Conservation (phyloP, 2,113 vertebrate species). For the Hylia prasina region DNA sequence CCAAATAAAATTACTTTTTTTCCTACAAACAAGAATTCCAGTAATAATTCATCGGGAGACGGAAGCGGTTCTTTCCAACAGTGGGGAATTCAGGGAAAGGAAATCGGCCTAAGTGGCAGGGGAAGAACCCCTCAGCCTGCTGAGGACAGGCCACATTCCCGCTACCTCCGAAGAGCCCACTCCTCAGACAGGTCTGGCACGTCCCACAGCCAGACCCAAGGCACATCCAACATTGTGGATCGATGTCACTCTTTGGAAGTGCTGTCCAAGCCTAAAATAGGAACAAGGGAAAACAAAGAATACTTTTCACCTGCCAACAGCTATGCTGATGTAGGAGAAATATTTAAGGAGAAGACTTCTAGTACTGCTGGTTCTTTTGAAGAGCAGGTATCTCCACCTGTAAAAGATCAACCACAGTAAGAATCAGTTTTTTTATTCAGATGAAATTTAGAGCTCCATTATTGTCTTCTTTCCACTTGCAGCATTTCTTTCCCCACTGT, state of each 20-base stretch:
- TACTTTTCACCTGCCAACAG: constrained; percentile 66
- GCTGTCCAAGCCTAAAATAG: constrained; percentile 69
- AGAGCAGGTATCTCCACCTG: constrained; percentile 75
- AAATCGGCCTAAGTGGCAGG: constrained; percentile 26
- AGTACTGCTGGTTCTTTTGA: constrained; percentile 58
- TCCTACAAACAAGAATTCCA: constrained; percentile 69
- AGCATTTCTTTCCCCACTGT: neutral
- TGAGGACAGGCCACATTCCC: constrained; percentile 81
- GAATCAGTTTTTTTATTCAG: constrained; percentile 20
- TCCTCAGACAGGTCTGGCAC: constrained; percentile 85
- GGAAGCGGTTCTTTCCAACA: constrained; percentile 66
- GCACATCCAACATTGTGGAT: constrained; percentile 54
- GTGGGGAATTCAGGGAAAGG: constrained; percentile 63
- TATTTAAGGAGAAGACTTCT: constrained; percentile 73
- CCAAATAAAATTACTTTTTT: constrained; percentile 87
- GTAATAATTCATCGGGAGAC: constrained; percentile 60
- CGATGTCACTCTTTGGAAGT: constrained; percentile 87
- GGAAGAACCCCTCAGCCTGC: constrained; percentile 58
- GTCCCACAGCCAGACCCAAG: constrained; percentile 52
- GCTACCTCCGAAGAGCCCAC: constrained; percentile 88
- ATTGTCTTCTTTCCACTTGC: neutral
- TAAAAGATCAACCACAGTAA: constrained; percentile 83
- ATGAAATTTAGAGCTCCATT: neutral
- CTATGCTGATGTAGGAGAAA: constrained; percentile 63
- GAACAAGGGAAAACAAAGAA: constrained; percentile 42